Evolutionary conservation across 2,888 invertebrate species (phyloP), one percentile per base, ranked within the genome.

Genomic region (Phorcus lineatus): DNA sequence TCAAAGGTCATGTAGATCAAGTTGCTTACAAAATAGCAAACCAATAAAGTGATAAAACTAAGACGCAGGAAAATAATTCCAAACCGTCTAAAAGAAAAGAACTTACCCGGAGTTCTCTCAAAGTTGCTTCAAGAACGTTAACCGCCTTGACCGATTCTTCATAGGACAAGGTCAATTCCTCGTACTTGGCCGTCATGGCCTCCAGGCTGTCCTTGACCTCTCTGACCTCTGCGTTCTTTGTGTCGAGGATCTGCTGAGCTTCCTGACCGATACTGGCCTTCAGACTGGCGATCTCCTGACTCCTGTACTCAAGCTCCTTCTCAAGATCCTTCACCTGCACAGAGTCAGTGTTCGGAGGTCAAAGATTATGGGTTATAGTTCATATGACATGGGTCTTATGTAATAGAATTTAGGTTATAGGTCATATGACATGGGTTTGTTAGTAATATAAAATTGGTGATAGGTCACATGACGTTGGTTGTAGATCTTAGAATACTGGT

Each of bases 161-260:
- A 77, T 88, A 87, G 52, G 87, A 87, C 22, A 82, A 80, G 36
- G 83, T 82, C 24, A 89, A 83, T 16, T 88, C 86, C 13, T 87
- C 87, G 36, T 87, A 85, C 57, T 86, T 86, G 40, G 80, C 76
- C 66, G 83, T 76, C 9, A 86, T 52, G 16, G 80, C 81, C 9
- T 80, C 81, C 11, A 87, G 81, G 66, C 87, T 85, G 16, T 84
- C 84, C 31, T 83, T 79, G 31, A 88, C 70, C 47, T 79, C 78
- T 2, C 78, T 67, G 3, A 87, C 81, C 53, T 86, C 83, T 11
- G 80, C 83, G 24, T 86, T 83, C 84, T 84, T 78, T 13, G 74
- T 52, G 36, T 57, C 75, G 19, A 77, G 79, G 19, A 85, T 84
- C 75, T 81, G 81, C 9, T 82, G 85, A 11, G 84, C 85, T 78